phyloP scores from a whole-genome alignment of 1,140 invertebrate species.

The Drosophila willistoni region DNA sequence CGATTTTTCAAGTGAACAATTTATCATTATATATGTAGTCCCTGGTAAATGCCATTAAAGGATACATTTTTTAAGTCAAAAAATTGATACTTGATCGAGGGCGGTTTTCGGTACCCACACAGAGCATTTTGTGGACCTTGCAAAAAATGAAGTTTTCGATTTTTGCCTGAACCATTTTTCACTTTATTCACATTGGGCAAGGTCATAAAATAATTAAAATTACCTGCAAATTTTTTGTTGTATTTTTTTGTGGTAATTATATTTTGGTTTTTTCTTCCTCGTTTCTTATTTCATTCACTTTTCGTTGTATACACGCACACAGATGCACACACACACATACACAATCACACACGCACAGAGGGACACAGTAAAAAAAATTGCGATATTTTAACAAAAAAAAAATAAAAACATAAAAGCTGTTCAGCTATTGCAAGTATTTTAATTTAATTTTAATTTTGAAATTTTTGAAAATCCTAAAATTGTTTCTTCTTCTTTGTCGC shows the following conservation, averaged over 20 bases:
- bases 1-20: too few relatives aligned
- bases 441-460: constrained; percentile 14
- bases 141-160: neutral
- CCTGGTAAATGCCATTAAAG: too few relatives aligned
- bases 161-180: constrained; percentile 14
- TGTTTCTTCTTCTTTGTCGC: neutral
- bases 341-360: neutral
- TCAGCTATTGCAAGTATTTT: constrained; percentile 1
- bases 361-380: neutral
- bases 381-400: neutral
- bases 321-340: neutral
- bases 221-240: constrained; percentile 10
- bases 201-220: constrained; percentile 16
- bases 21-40: too few relatives aligned
- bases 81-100: too few relatives aligned
- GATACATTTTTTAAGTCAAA: too few relatives aligned
- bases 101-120: too few relatives aligned
- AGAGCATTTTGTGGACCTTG: too few relatives aligned
- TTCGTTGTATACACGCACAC: neutral
- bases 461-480: neutral
- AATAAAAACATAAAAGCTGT: neutral
- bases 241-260: neutral
- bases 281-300: constrained; percentile 3
- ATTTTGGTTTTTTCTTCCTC: neutral
- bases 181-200: constrained; percentile 9